Percentiles rank a stretch among this genome's conserved stretches.
phyloP scores from a whole-genome alignment of 2,113 vertebrate genomes.

The Sylvicapra grimmia region DNA sequence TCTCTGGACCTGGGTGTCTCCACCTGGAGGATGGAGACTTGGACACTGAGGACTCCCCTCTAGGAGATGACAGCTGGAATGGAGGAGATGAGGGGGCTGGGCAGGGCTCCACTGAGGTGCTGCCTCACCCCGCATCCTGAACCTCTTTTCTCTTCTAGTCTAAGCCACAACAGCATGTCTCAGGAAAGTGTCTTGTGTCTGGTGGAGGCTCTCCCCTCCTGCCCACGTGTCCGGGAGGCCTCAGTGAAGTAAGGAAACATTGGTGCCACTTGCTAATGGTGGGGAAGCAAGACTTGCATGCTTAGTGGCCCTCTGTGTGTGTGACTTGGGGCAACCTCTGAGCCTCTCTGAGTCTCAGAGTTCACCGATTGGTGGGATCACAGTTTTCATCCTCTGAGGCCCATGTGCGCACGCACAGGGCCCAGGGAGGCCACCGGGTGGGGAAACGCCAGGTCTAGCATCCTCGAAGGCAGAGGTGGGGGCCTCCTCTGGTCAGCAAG shows the following conservation, averaged over 20 bases:
- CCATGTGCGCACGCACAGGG: fast-evolving
- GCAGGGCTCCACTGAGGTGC: not conserved
- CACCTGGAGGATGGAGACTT: not conserved
- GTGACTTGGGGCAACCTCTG: not conserved
- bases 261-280: not conserved
- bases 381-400: too few relatives aligned
- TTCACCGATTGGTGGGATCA: not conserved
- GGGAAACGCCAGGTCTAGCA: not conserved
- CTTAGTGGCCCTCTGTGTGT: fast-evolving
- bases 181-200: constrained; percentile 72
- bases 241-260: constrained; percentile 79
- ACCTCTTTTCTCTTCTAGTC: constrained; percentile 51
- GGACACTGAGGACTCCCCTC: not conserved
- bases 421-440: not conserved
- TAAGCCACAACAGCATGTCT: constrained; percentile 76
- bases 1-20: not conserved
- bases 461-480: not conserved
- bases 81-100: fast-evolving
- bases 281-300: not conserved
- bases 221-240: constrained; percentile 65
- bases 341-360: not conserved
- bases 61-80: not conserved
- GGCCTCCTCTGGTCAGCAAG: not conserved
- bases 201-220: constrained; percentile 63
- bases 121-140: not conserved